Percentiles rank a stretch among this genome's conserved stretches.
Evolutionary conservation across 2,797 vertebrate species (phyloP).

Genomic region (Linurgus olivaceus): DNA sequence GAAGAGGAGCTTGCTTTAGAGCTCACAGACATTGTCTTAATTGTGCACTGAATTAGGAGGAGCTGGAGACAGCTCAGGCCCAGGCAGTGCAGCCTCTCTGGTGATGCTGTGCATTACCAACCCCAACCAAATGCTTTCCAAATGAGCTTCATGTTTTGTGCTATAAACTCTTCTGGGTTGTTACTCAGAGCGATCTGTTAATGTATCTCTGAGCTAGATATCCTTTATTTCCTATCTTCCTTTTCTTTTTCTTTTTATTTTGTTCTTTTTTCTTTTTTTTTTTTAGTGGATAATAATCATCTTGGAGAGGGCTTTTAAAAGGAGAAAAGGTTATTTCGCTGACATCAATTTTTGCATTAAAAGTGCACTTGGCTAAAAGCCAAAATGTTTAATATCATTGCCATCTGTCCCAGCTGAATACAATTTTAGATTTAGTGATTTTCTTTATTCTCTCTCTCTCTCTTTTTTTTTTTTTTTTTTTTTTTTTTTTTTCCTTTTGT

Average conservation of each 20-base stretch:
- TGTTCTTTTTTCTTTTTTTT: no score
- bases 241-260: not conserved
- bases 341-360: slow-evolving; percentile 55
- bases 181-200: slow-evolving; percentile 39
- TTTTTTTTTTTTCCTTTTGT: no score
- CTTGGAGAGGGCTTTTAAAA: slow-evolving; percentile 34
- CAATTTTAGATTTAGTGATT: slow-evolving; percentile 39
- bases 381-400: slow-evolving; percentile 49
- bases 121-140: slow-evolving; percentile 10
- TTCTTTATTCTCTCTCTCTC: not conserved
- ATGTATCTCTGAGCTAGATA: slow-evolving; percentile 5
- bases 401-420: slow-evolving; percentile 47
- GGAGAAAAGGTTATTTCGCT: slow-evolving; percentile 52
- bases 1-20: slow-evolving; percentile 32
- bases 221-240: not conserved
- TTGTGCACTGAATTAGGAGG: slow-evolving; percentile 36
- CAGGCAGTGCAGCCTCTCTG: not conserved
- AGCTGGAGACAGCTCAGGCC: not conserved
- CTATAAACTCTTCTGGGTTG: not conserved
- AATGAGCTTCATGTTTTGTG: slow-evolving; percentile 21
- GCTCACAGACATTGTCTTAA: slow-evolving; percentile 51
- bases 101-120: not conserved
- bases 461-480: not conserved
- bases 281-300: not conserved
- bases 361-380: slow-evolving; percentile 37